Conservation (phyloP, 2,113 vertebrate species). For the Lampris megalopsis region DNA sequence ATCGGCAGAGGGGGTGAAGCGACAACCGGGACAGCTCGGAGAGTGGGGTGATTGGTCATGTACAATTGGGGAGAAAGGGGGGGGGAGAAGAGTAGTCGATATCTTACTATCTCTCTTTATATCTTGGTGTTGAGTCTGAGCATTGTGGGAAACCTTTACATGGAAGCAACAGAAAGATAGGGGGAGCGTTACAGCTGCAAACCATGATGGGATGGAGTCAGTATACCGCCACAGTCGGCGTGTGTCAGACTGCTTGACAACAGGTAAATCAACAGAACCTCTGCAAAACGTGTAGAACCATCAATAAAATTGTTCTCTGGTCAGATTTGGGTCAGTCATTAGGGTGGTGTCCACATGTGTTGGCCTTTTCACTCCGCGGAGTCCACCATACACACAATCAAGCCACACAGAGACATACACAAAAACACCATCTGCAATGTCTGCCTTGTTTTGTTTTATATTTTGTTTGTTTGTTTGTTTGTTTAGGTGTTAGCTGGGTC, state of each 20-base stretch:
- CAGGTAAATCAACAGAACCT: slow-evolving; percentile 20
- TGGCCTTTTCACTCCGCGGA: slow-evolving; percentile 33
- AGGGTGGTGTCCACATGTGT: neutral
- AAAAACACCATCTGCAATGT: slow-evolving; percentile 5
- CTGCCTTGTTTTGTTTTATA: slow-evolving; percentile 8
- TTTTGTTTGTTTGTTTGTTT: too few species aligned
- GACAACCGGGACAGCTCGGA: too few species aligned
- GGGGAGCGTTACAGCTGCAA: slow-evolving; percentile 22
- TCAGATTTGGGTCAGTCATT: slow-evolving; percentile 28
- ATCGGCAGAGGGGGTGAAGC: too few species aligned
- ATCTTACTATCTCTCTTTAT: too few species aligned
- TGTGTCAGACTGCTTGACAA: slow-evolving; percentile 17
- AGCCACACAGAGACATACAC: neutral
- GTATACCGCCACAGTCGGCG: slow-evolving; percentile 39
- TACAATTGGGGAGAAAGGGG: too few species aligned
- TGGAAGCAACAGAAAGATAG: slow-evolving; percentile 18
- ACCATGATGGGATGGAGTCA: slow-evolving; percentile 34
- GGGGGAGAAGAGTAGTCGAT: too few species aligned
- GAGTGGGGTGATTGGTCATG: too few species aligned
- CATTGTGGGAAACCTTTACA: slow-evolving; percentile 22
- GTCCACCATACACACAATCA: slow-evolving; percentile 22
- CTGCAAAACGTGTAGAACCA: slow-evolving; percentile 35
- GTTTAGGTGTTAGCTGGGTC: slow-evolving; percentile 20
- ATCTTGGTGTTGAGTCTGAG: neutral
- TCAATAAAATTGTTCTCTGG: slow-evolving; percentile 54